phyloP scores from a whole-genome alignment of 2,888 invertebrate genomes.

The Byasa hedistus region DNA sequence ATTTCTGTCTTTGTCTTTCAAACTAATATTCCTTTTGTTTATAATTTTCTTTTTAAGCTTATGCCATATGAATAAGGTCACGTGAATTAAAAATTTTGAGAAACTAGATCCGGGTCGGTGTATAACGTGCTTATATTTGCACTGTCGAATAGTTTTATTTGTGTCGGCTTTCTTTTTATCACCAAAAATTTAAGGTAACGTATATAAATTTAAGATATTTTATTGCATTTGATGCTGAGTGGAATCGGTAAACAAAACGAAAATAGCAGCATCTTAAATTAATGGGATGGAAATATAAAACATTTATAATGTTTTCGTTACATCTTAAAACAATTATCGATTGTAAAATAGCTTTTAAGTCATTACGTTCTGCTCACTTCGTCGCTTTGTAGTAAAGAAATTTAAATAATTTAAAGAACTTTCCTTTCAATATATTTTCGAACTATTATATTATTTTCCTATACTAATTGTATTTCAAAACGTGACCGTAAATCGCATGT shows the following conservation, averaged over 20 bases:
- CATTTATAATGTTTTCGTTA: too few relatives aligned
- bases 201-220: neutral
- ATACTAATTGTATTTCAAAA: neutral
- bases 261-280: neutral
- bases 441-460: too few relatives aligned
- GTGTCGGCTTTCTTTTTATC: conserved; percentile 13
- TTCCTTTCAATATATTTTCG: too few relatives aligned
- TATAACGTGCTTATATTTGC: conserved; percentile 11
- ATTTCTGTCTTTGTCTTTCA: neutral
- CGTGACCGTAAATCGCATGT: neutral
- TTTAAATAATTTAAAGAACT: too few relatives aligned
- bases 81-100: conserved; percentile 12
- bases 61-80: conserved; percentile 19
- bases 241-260: neutral
- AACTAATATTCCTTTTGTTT: neutral
- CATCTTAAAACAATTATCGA: neutral
- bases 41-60: conserved; percentile 12
- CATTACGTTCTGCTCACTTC: too few relatives aligned
- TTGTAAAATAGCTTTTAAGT: neutral
- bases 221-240: neutral
- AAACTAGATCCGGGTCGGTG: conserved; percentile 19
- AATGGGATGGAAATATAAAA: neutral
- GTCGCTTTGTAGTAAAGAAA: too few relatives aligned
- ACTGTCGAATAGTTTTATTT: conserved; percentile 10
- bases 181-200: conserved; percentile 4